Conservation (phyloP, 2,888 invertebrate species). For the Amblyjoppa proteus region DNA sequence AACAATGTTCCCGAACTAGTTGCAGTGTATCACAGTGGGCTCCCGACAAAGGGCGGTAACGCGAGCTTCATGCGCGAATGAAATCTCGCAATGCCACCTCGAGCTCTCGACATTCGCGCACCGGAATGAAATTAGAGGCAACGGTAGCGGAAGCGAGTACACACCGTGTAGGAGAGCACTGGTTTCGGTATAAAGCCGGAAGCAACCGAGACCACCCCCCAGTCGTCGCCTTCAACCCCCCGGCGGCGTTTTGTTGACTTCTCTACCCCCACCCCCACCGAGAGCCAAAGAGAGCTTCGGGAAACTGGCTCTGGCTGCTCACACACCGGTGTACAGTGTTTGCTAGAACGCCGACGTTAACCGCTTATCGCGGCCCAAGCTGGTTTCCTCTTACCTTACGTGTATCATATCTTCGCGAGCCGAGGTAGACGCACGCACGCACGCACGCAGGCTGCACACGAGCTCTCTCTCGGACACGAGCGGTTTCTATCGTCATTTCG, state of each 20-base stretch:
- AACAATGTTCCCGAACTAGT: slow-evolving; percentile 73
- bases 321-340: not conserved
- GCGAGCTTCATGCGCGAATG: slow-evolving; percentile 74
- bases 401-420: slow-evolving; percentile 1
- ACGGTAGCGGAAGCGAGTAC: slow-evolving; percentile 25
- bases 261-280: not conserved
- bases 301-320: not conserved
- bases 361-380: slow-evolving; percentile 46
- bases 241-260: slow-evolving; percentile 41
- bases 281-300: slow-evolving; percentile 48
- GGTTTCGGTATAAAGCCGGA: not conserved
- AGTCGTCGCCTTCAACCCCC: slow-evolving; percentile 49
- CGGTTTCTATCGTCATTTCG: not conserved
- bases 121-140: slow-evolving; percentile 36
- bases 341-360: not conserved
- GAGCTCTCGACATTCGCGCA: not conserved
- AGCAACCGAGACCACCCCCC: slow-evolving; percentile 39
- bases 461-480: not conserved
- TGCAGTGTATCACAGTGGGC: slow-evolving; percentile 73
- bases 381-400: slow-evolving; percentile 49
- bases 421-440: not conserved
- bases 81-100: slow-evolving; percentile 75
- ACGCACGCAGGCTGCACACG: not conserved
- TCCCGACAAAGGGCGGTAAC: slow-evolving; percentile 79
- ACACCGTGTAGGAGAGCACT: not conserved